Conservation (phyloP, 2,113 vertebrate genomes). For the Aplodontia rufa region DNA sequence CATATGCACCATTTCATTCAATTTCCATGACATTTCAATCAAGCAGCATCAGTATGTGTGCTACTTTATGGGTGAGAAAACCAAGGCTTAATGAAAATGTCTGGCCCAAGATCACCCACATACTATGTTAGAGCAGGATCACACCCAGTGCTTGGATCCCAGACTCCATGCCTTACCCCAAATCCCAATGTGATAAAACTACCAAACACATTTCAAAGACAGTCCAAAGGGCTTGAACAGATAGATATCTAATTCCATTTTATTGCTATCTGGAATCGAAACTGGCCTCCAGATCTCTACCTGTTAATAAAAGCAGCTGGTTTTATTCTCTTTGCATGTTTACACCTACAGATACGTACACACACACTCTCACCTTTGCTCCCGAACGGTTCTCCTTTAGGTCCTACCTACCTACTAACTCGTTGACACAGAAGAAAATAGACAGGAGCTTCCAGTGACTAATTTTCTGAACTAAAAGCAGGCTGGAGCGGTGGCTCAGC, state of each 20-base stretch:
- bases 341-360: neutral
- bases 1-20: neutral
- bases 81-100: neutral
- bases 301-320: neutral
- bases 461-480: constrained; percentile 49
- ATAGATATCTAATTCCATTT: neutral
- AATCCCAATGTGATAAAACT: neutral
- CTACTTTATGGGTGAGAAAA: neutral
- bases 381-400: neutral
- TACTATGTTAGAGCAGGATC: neutral
- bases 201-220: neutral
- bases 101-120: neutral
- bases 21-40: neutral
- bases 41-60: neutral
- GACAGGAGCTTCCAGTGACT: neutral
- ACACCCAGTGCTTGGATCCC: neutral
- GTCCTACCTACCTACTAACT: neutral
- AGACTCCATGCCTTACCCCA: neutral
- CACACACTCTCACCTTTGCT: neutral
- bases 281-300: neutral
- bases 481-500: no score
- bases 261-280: neutral
- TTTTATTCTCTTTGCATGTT: neutral
- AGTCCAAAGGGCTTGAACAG: neutral
- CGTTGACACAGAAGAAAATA: neutral